phyloP scores from a whole-genome alignment of 2,888 invertebrate species.

The Xanthorhoe designata region DNA sequence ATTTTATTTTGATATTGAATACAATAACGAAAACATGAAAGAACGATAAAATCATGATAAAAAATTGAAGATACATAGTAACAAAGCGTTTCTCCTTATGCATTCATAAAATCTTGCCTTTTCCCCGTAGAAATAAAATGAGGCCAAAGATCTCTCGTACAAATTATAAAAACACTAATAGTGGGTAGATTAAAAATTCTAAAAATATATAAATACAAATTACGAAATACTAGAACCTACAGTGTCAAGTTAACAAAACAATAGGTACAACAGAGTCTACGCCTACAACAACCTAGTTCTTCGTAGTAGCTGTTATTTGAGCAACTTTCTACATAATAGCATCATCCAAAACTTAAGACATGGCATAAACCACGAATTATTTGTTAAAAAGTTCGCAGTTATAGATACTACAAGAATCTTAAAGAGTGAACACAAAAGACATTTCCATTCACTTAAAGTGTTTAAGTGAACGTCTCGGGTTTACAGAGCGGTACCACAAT shows the following conservation, averaged over 20 bases:
- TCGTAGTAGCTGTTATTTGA: background rate
- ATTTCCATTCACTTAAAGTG: slow-evolving; percentile 13
- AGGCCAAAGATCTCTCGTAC: too few relatives aligned
- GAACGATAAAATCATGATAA: background rate
- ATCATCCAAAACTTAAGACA: background rate
- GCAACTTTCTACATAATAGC: background rate
- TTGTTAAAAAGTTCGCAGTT: background rate
- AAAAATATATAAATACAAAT: too few relatives aligned
- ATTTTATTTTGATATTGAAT: background rate
- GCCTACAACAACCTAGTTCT: too few relatives aligned
- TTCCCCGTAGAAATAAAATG: too few relatives aligned
- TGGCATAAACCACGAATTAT: background rate
- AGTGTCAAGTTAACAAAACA: too few relatives aligned
- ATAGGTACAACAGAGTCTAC: too few relatives aligned
- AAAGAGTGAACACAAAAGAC: slow-evolving; percentile 14
- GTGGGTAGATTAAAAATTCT: too few relatives aligned
- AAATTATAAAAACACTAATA: too few relatives aligned
- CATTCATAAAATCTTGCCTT: too few relatives aligned
- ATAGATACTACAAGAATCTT: slow-evolving; percentile 3
- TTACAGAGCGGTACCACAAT: slow-evolving; percentile 50
- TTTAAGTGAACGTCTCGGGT: slow-evolving; percentile 17
- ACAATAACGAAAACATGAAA: background rate
- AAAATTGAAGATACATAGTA: background rate
- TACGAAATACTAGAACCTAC: too few relatives aligned
- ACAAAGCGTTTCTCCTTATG: too few relatives aligned